Conservation (phyloP, 2,113 vertebrate species). For the Parotia lawesii region DNA sequence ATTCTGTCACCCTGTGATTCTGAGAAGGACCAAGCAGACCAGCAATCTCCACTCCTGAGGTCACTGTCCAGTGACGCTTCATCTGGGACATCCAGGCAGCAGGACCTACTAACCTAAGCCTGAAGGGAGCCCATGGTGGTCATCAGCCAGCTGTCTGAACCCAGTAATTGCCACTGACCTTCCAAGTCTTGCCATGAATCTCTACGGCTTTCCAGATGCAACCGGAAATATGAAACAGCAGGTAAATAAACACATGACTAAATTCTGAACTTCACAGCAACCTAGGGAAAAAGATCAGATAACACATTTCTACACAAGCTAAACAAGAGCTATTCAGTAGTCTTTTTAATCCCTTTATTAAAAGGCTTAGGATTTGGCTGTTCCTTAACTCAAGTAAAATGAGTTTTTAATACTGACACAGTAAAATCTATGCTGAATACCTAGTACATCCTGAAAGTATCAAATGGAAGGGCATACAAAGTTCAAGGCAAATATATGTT, state of each 20-base stretch:
- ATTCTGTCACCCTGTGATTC: neutral
- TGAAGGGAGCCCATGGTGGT: accelerated
- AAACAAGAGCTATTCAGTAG: neutral
- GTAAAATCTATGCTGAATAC: neutral
- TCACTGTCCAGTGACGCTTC: accelerated
- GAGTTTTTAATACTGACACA: neutral
- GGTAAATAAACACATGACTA: neutral
- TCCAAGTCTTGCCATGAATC: neutral
- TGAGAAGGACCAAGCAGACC: neutral
- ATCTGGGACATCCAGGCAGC: neutral
- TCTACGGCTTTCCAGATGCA: neutral
- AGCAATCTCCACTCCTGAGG: neutral
- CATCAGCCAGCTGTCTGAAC: neutral
- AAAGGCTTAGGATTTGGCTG: neutral
- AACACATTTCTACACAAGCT: neutral
- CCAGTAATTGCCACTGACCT: neutral
- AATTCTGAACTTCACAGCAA: neutral
- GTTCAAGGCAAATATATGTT: neutral
- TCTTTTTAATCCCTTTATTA: neutral
- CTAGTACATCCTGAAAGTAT: neutral
- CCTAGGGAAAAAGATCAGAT: neutral
- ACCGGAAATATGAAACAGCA: neutral
- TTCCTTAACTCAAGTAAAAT: neutral
- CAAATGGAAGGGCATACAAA: neutral
- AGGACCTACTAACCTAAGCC: neutral